These are phyloP conservation scores for Equus quagga DNA, from an alignment of 2,113 vertebrate genomes.

Conservation along the genomic window DNA sequence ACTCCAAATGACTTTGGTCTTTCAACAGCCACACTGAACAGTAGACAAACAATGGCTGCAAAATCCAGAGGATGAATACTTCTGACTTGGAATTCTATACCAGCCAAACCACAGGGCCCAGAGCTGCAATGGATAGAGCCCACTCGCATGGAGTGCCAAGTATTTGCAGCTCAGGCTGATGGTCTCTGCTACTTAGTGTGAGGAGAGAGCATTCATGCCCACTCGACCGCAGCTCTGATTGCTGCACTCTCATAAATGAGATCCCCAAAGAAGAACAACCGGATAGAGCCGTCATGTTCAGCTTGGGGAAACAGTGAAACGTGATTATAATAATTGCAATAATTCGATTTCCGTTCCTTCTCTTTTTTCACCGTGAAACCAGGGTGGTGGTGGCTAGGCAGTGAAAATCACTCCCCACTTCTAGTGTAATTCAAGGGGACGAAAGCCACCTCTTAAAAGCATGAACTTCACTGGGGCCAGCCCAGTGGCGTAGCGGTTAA, in stretches of 20 bases:
- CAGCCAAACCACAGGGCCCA: neutral
- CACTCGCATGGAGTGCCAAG: accelerated
- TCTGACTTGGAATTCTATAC: no score
- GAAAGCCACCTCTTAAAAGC: neutral
- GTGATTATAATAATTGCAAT: no score
- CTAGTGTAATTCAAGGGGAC: accelerated
- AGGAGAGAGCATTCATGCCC: accelerated
- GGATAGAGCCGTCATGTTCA: no score
- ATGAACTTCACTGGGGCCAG: no score
- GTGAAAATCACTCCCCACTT: neutral
- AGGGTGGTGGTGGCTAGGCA: neutral
- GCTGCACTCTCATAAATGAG: no score
- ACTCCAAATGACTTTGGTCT: neutral
- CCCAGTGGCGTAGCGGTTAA: no score
- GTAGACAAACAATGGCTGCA: neutral
- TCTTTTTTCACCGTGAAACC: neutral
- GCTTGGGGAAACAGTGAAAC: neutral
- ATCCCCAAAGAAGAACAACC: neutral
- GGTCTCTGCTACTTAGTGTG: neutral
- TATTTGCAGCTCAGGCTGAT: neutral
- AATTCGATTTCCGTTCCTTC: neutral
- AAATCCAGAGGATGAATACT: neutral
- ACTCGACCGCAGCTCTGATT: neutral
- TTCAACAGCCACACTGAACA: neutral
- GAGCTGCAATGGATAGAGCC: neutral